These are phyloP conservation scores for Globia sparganii DNA, from an alignment of 2,888 invertebrate genomes.

Conservation along the genomic window DNA sequence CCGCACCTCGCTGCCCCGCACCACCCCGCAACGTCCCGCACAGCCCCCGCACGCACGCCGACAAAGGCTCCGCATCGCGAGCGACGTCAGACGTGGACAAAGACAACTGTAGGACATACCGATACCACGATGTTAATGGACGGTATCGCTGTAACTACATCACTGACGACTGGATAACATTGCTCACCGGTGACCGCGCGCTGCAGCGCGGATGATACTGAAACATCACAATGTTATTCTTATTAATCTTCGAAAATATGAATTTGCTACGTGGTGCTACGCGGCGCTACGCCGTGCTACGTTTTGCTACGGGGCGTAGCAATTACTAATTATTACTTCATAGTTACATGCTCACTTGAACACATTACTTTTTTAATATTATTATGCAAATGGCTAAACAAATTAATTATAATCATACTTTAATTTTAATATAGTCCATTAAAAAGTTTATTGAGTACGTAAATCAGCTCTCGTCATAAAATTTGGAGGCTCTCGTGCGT, in stretches of 20 bases:
- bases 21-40: slow-evolving; percentile 55
- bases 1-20: slow-evolving; percentile 50
- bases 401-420: slow-evolving; percentile 49
- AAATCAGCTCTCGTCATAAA: slow-evolving; percentile 33
- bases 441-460: slow-evolving; percentile 42
- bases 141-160: not conserved
- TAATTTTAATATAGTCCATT: slow-evolving; percentile 28
- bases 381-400: slow-evolving; percentile 48
- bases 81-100: slow-evolving; percentile 43
- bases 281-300: slow-evolving; percentile 20
- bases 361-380: slow-evolving; percentile 24
- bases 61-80: slow-evolving; percentile 64
- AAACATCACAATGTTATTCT: not conserved
- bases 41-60: slow-evolving; percentile 44
- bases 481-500: slow-evolving; percentile 29
- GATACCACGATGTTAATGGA: slow-evolving; percentile 41
- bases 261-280: slow-evolving; percentile 26
- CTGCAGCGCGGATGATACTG: not conserved
- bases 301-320: slow-evolving; percentile 40
- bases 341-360: slow-evolving; percentile 53
- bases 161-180: not conserved
- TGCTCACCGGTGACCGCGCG: not conserved
- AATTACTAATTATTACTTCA: slow-evolving; percentile 38
- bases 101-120: slow-evolving; percentile 49
- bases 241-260: slow-evolving; percentile 18